Percentiles rank a stretch among this genome's conserved stretches.
phyloP scores from a whole-genome alignment of 2,888 invertebrate species.

The Drosophila multiciliata region DNA sequence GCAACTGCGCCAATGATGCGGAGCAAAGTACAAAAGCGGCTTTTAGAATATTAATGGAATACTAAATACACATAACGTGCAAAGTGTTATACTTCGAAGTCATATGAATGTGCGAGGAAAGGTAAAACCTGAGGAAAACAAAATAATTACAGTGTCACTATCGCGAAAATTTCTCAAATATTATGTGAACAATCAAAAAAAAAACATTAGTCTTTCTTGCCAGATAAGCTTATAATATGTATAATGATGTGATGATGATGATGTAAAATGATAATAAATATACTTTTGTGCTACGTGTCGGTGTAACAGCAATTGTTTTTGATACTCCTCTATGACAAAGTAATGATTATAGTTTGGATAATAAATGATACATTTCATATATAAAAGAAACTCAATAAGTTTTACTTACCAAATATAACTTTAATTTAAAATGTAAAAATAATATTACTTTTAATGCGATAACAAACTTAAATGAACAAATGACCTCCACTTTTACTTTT shows the following conservation, averaged over 20 bases:
- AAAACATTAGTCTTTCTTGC: neutral
- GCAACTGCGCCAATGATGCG: conserved; percentile 67
- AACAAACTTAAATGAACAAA: neutral
- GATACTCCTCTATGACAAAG: neutral
- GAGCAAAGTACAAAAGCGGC: conserved; percentile 78
- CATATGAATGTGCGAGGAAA: conserved; percentile 3
- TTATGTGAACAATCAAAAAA: too few species aligned
- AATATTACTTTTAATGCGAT: neutral
- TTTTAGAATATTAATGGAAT: conserved; percentile 83
- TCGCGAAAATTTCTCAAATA: neutral
- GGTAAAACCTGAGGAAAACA: conserved; percentile 4
- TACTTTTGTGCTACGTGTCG: neutral
- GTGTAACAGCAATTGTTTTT: neutral
- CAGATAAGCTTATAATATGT: neutral
- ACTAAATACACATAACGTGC: conserved; percentile 70
- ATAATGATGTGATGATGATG: too few species aligned
- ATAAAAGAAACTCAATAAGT: neutral
- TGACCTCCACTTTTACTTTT: neutral
- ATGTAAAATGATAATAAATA: neutral
- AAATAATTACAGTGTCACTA: neutral
- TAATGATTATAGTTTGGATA: neutral
- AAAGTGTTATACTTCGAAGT: conserved; percentile 36
- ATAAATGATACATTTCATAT: neutral
- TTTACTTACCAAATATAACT: neutral
- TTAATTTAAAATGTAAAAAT: neutral